phyloP scores from a whole-genome alignment of 2,888 invertebrate genomes.

The Macropis europaea region DNA sequence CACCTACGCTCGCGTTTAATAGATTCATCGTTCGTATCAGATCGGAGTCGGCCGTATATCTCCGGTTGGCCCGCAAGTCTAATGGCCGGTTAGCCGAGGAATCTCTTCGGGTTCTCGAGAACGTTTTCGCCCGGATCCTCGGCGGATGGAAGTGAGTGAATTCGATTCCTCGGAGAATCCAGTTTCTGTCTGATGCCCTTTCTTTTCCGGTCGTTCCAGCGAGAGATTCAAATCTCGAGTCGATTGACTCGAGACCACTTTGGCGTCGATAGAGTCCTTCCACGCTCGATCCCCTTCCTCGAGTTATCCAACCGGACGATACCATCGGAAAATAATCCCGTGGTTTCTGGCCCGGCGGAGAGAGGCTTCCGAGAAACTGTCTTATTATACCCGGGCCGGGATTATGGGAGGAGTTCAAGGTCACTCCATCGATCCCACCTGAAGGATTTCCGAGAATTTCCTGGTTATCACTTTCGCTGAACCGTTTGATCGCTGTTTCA shows the following conservation, averaged over 20 bases:
- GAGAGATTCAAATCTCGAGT: slow-evolving; percentile 62
- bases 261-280: slow-evolving; percentile 35
- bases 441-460: slow-evolving; percentile 13
- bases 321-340: slow-evolving; percentile 47
- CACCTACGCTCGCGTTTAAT: slow-evolving; percentile 12
- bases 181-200: slow-evolving; percentile 48
- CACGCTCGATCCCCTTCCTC: background rate
- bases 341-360: slow-evolving; percentile 22
- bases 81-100: slow-evolving; percentile 64
- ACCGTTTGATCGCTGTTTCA: background rate
- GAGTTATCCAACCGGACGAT: slow-evolving; percentile 42
- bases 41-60: slow-evolving; percentile 22
- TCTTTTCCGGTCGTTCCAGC: slow-evolving; percentile 41
- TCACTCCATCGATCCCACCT: slow-evolving; percentile 15
- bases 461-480: slow-evolving; percentile 29
- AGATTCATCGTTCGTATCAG: slow-evolving; percentile 33
- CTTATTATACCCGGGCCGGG: slow-evolving; percentile 20
- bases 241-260: slow-evolving; percentile 64
- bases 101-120: slow-evolving; percentile 38
- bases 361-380: background rate
- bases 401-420: slow-evolving; percentile 35
- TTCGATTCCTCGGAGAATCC: slow-evolving; percentile 50
- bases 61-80: slow-evolving; percentile 41
- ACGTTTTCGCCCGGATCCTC: slow-evolving; percentile 26
- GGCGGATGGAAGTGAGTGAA: slow-evolving; percentile 47